A percentile compares a stretch with the other conserved stretches of the same genome.
Evolutionary conservation across 37 sponge, comb jelly and placozoan genomes (phyloP).

Genomic region (Dysidea cf. avara): DNA sequence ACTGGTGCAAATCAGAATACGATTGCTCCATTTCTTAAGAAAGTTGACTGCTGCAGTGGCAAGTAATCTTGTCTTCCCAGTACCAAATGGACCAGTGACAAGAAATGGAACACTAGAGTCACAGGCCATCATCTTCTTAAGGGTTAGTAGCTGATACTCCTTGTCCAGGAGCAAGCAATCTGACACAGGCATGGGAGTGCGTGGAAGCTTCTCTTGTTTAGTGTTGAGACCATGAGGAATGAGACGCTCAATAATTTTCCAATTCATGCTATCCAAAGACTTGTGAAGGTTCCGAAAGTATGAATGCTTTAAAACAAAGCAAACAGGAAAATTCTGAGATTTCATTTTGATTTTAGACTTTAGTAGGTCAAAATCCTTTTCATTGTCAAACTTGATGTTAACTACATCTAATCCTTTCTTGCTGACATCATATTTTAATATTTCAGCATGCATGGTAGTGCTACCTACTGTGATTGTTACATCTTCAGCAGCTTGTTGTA

Average conservation of each 20-base stretch:
- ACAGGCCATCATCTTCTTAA: conserved; percentile 15
- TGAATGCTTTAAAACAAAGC: conserved; percentile 17
- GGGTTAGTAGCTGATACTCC: conserved; percentile 29
- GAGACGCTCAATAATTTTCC: not conserved
- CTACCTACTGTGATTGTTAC: too few relatives aligned
- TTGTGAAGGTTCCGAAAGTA: conserved; percentile 31
- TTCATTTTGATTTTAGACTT: too few relatives aligned
- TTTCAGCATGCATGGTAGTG: too few relatives aligned
- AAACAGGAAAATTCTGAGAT: not conserved
- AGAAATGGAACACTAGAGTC: conserved; percentile 24
- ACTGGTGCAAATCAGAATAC: conserved; percentile 38
- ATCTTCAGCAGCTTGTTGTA: too few relatives aligned
- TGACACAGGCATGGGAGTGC: too few relatives aligned
- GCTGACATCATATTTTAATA: too few relatives aligned
- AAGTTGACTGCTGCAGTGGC: conserved; percentile 23
- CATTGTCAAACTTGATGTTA: too few relatives aligned
- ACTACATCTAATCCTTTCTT: too few relatives aligned
- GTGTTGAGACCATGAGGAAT: not conserved
- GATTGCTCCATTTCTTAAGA: not conserved
- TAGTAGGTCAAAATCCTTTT: too few relatives aligned
- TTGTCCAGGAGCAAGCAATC: conserved; percentile 6
- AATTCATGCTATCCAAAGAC: conserved; percentile 12
- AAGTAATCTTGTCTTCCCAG: conserved; percentile 44
- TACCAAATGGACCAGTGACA: conserved; percentile 59
- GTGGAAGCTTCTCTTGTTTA: not conserved